These are phyloP conservation scores for Scotopteryx bipunctaria DNA, from an alignment of 2,888 invertebrate species.

Conservation along the genomic window DNA sequence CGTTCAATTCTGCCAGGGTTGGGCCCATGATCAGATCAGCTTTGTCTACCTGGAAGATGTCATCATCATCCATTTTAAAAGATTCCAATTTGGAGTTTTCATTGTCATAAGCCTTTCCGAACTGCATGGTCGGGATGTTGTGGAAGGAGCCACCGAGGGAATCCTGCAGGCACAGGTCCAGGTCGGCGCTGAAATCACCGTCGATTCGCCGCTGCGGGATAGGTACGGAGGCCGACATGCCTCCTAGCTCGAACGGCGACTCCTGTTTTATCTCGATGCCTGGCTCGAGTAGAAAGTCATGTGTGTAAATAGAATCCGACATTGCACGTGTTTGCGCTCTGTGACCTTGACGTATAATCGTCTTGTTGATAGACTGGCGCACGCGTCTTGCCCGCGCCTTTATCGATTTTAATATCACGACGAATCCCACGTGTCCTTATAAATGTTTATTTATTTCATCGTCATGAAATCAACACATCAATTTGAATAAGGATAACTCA, in stretches of 20 bases:
- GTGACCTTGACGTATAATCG: slow-evolving; percentile 80
- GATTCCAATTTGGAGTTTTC: slow-evolving; percentile 82
- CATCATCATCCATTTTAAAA: slow-evolving; percentile 93
- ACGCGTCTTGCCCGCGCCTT: slow-evolving; percentile 72
- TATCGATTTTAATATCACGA: slow-evolving; percentile 76
- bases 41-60: slow-evolving; percentile 94
- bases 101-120: slow-evolving; percentile 68
- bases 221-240: slow-evolving; percentile 85
- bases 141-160: slow-evolving; percentile 68
- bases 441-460: slow-evolving; percentile 44
- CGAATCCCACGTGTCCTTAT: slow-evolving; percentile 73
- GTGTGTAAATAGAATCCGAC: slow-evolving; percentile 85
- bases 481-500: slow-evolving; percentile 42
- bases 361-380: slow-evolving; percentile 79
- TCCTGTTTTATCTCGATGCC: slow-evolving; percentile 86
- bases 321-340: slow-evolving; percentile 82
- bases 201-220: slow-evolving; percentile 83
- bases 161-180: slow-evolving; percentile 83
- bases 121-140: slow-evolving; percentile 67
- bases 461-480: slow-evolving; percentile 30
- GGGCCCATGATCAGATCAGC: slow-evolving; percentile 92
- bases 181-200: slow-evolving; percentile 81
- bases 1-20: slow-evolving; percentile 92
- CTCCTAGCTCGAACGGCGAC: slow-evolving; percentile 72
- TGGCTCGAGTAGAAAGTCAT: slow-evolving; percentile 85